Evolutionary conservation across 2,888 invertebrate genomes (phyloP).

Genomic region (Andrena chrysosceles): DNA sequence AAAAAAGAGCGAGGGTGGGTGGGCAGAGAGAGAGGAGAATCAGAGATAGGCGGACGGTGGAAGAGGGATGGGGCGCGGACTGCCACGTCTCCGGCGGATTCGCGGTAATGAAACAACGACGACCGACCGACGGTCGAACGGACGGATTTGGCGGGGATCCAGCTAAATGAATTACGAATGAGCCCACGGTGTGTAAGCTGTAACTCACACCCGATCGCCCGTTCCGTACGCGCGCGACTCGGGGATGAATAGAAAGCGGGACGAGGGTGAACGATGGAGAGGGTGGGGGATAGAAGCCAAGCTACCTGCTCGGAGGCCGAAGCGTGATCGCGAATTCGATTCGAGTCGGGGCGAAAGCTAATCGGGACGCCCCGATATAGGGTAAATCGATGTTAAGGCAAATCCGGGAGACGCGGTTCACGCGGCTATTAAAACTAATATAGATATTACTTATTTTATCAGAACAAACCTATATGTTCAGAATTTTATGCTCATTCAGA

Average conservation of each 20-base stretch:
- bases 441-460: too few species aligned
- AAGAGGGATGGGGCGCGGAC: conserved; percentile 2
- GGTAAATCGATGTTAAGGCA: too few species aligned
- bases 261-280: neutral
- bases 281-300: neutral
- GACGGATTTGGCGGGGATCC: conserved; percentile 77
- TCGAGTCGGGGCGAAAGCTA: neutral
- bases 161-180: conserved; percentile 79
- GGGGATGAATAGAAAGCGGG: conserved; percentile 4
- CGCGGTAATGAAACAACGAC: conserved; percentile 70
- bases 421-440: too few species aligned
- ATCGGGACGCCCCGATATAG: neutral
- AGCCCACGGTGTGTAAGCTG: conserved; percentile 69
- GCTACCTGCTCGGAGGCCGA: neutral
- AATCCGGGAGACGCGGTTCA: too few species aligned
- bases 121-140: conserved; percentile 61
- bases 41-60: conserved; percentile 4
- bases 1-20: neutral
- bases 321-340: neutral
- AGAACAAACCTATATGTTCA: too few species aligned
- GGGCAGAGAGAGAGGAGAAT: neutral
- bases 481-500: too few species aligned
- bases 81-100: conserved; percentile 59
- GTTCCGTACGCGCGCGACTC: conserved; percentile 44
- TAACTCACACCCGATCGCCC: conserved; percentile 72